Conservation (phyloP, 1,140 invertebrate species). For the Cydia splendana region DNA sequence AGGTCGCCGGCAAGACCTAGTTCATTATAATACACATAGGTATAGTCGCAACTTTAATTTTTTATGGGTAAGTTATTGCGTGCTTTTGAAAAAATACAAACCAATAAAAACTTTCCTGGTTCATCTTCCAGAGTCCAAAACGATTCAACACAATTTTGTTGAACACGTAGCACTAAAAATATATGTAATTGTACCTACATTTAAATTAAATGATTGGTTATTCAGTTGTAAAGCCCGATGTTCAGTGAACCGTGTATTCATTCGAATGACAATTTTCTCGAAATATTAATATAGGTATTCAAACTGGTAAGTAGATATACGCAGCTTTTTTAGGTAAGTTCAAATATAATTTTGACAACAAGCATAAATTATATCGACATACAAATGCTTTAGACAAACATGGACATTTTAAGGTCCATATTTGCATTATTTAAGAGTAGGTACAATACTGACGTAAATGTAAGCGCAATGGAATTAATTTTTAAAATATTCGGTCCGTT, state of each 20-base stretch:
- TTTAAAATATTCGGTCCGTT: neutral
- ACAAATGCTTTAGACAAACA: constrained; percentile 1
- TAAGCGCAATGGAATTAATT: neutral
- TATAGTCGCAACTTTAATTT: no score
- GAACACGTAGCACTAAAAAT: no score
- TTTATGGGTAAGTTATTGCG: no score
- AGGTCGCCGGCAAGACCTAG: no score
- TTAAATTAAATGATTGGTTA: constrained; percentile 24
- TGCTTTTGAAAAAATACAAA: no score
- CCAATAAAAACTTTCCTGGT: no score
- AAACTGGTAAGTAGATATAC: no score
- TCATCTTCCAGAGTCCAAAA: no score
- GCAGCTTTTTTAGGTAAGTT: no score
- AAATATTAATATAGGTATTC: constrained; percentile 4
- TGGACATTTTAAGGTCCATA: constrained; percentile 18
- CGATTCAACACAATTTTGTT: no score
- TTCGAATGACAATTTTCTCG: neutral
- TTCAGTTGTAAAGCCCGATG: constrained; percentile 21
- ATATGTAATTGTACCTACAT: neutral
- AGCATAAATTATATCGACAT: neutral
- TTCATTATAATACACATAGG: no score
- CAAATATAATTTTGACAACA: constrained; percentile 15
- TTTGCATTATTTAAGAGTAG: constrained; percentile 4
- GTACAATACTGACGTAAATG: neutral
- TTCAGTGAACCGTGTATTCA: constrained; percentile 7